A percentile compares a stretch with the other conserved stretches of the same genome.
phyloP scores from a whole-genome alignment of 2,113 vertebrate genomes.

The Amphiprion ocellaris region DNA sequence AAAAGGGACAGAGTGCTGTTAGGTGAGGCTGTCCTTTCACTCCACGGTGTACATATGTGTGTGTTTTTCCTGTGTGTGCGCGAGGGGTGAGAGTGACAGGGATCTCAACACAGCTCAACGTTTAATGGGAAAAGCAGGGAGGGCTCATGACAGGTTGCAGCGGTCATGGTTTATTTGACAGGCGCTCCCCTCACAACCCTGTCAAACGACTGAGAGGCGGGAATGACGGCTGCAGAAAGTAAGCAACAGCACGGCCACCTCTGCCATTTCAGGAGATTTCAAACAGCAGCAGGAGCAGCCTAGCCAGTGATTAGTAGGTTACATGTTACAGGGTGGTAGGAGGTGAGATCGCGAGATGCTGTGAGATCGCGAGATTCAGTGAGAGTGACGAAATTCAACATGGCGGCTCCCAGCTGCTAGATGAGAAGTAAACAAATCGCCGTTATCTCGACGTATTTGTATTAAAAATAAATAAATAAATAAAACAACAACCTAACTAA shows the following conservation, averaged over 20 bases:
- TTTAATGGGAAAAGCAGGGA: slow-evolving; percentile 46
- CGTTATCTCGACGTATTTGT: no score
- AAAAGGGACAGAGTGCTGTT: slow-evolving; percentile 34
- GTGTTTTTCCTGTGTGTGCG: neutral
- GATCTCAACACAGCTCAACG: slow-evolving; percentile 59
- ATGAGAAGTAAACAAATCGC: no score
- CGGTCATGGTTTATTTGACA: slow-evolving; percentile 76
- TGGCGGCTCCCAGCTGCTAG: no score
- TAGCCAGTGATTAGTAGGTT: neutral
- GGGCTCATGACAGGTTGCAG: slow-evolving; percentile 68
- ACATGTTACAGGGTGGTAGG: no score
- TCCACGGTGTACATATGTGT: slow-evolving; percentile 13
- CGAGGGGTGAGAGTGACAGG: slow-evolving; percentile 51
- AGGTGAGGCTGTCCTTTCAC: slow-evolving; percentile 42
- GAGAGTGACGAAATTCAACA: no score
- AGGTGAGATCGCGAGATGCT: no score
- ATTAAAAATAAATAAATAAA: no score
- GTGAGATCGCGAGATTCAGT: no score
- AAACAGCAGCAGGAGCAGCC: slow-evolving; percentile 5
- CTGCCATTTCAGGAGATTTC: slow-evolving; percentile 32
- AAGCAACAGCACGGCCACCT: neutral
- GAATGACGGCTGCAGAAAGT: slow-evolving; percentile 37
- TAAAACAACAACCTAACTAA: no score
- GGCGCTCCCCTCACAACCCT: slow-evolving; percentile 25
- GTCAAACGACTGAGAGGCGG: slow-evolving; percentile 10